Conservation (phyloP, 2,888 invertebrate genomes). For the Agrypnus murinus region DNA sequence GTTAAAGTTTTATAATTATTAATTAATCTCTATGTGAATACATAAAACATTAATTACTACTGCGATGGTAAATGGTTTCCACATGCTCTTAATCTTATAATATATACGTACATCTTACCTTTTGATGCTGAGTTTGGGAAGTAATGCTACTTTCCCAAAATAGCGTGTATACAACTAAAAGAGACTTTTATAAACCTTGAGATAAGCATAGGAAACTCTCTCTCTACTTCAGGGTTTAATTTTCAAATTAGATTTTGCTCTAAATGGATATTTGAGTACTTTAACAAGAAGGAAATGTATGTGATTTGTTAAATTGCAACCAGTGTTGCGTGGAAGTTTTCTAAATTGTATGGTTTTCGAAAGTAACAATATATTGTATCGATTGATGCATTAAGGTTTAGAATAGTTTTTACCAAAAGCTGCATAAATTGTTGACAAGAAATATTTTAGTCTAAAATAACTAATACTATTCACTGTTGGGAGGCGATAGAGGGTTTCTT, state of each 20-base stretch:
- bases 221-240: neutral
- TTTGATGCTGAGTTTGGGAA: neutral
- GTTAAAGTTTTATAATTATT: conserved; percentile 9
- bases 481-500: too few relatives aligned
- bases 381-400: too few relatives aligned
- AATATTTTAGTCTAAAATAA: too few relatives aligned
- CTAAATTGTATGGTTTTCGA: too few relatives aligned
- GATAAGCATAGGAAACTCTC: neutral
- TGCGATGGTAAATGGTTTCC: neutral
- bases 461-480: too few relatives aligned
- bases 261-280: conserved; percentile 3
- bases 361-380: too few relatives aligned
- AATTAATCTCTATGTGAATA: conserved; percentile 20
- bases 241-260: conserved; percentile 2
- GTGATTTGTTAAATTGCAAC: neutral
- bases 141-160: neutral
- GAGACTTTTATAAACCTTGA: conserved; percentile 1
- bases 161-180: neutral
- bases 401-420: too few relatives aligned
- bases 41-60: neutral
- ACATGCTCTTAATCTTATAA: conserved; percentile 1
- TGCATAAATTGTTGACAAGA: too few relatives aligned
- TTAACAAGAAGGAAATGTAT: conserved; percentile 15
- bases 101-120: neutral
- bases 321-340: too few relatives aligned